phyloP scores from a whole-genome alignment of 2,888 invertebrate genomes.

The Philaethria dido region DNA sequence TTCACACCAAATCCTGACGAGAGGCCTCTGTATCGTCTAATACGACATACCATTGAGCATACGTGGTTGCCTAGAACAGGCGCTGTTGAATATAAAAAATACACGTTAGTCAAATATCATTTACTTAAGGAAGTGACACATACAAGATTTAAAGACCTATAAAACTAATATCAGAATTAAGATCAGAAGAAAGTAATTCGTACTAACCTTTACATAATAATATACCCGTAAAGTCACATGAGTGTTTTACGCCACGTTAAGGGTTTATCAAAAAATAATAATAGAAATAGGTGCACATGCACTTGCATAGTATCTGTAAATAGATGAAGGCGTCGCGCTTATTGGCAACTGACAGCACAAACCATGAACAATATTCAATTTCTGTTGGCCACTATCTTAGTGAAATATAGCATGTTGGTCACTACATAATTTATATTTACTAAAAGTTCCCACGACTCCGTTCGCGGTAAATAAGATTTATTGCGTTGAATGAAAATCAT shows the following conservation, averaged over 20 bases:
- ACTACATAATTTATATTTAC: too few species aligned
- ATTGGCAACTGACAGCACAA: background rate
- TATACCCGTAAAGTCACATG: background rate
- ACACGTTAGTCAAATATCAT: background rate
- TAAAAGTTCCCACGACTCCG: too few species aligned
- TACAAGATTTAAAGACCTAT: background rate
- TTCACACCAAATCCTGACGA: slow-evolving; percentile 84
- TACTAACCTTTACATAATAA: slow-evolving; percentile 18
- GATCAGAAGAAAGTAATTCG: slow-evolving; percentile 9
- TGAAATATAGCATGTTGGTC: background rate
- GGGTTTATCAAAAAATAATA: background rate
- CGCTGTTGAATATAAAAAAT: slow-evolving; percentile 42
- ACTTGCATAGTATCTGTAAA: background rate
- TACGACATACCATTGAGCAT: slow-evolving; percentile 68
- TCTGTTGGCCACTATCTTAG: background rate
- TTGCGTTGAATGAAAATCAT: too few species aligned
- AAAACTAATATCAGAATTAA: background rate
- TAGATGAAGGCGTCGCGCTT: background rate
- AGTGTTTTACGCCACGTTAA: background rate
- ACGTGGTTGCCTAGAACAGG: slow-evolving; percentile 45
- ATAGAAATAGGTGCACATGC: background rate
- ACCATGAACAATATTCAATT: background rate
- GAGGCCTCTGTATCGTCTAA: slow-evolving; percentile 87
- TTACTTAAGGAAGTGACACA: background rate
- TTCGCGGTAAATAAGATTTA: too few species aligned